Conservation (phyloP, 2,113 vertebrate species). For the Heteronetta atricapilla region DNA sequence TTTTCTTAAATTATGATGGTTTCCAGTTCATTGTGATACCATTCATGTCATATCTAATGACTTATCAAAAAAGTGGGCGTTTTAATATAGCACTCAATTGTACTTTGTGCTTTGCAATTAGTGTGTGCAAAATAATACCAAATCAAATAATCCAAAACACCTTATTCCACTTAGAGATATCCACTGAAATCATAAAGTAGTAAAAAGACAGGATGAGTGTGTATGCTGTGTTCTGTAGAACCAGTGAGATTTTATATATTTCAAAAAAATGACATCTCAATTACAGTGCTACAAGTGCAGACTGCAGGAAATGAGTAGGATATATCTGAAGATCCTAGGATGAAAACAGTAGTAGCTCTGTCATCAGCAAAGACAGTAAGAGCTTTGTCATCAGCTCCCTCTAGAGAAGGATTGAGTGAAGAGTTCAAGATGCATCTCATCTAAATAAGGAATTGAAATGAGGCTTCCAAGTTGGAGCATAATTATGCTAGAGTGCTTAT, state of each 20-base stretch:
- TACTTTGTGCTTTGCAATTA: neutral
- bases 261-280: slow-evolving; percentile 46
- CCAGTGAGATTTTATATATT: neutral
- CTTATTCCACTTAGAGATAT: neutral
- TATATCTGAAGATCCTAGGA: slow-evolving; percentile 26
- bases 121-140: neutral
- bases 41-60: neutral
- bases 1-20: neutral
- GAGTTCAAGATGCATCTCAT: neutral
- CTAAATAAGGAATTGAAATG: neutral
- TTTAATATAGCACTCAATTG: neutral
- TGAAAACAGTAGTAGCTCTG: slow-evolving; percentile 28
- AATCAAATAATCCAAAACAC: neutral
- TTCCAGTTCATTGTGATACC: neutral
- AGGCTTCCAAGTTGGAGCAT: neutral
- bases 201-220: neutral
- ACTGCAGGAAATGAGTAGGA: slow-evolving; percentile 31
- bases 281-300: slow-evolving; percentile 25
- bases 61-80: neutral
- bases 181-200: neutral
- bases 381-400: slow-evolving; percentile 50
- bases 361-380: neutral
- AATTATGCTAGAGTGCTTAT: neutral
- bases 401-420: slow-evolving; percentile 26
- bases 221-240: neutral